Percentiles rank a stretch among this genome's conserved stretches.
These are phyloP conservation scores for Syrista parreyssii DNA, from an alignment of 2,888 invertebrate genomes.

Conservation along the genomic window DNA sequence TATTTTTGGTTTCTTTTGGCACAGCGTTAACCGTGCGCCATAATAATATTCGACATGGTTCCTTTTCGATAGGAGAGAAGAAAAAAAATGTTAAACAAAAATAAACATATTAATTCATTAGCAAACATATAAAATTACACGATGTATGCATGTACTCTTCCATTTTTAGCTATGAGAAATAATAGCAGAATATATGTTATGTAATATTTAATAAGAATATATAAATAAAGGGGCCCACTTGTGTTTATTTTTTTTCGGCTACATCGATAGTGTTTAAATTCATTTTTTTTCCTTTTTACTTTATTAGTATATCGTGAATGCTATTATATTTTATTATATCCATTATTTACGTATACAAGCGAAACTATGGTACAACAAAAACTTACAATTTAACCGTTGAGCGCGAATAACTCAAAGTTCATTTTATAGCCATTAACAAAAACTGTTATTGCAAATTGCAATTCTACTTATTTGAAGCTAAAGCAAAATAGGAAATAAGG, in stretches of 20 bases:
- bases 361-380: slow-evolving; percentile 24
- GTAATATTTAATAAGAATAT: slow-evolving; percentile 62
- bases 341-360: slow-evolving; percentile 44
- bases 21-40: slow-evolving; percentile 20
- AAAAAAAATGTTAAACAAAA: slow-evolving; percentile 23
- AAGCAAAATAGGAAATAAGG: background rate
- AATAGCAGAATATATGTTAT: slow-evolving; percentile 61
- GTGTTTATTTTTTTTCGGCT: slow-evolving; percentile 45
- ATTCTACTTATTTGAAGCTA: slow-evolving; percentile 15
- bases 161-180: slow-evolving; percentile 56
- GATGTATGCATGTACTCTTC: slow-evolving; percentile 35
- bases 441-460: slow-evolving; percentile 10
- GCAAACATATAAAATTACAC: slow-evolving; percentile 31
- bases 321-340: slow-evolving; percentile 37
- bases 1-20: background rate
- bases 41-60: slow-evolving; percentile 17
- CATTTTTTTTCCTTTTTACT: slow-evolving; percentile 29
- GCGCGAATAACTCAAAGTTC: slow-evolving; percentile 16
- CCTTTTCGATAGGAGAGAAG: slow-evolving; percentile 28
- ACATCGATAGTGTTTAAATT: slow-evolving; percentile 54
- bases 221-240: slow-evolving; percentile 60
- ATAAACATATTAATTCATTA: slow-evolving; percentile 38
- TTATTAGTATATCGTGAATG: slow-evolving; percentile 31
- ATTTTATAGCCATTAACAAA: slow-evolving; percentile 7
- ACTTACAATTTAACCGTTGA: slow-evolving; percentile 19